Percentiles rank a stretch among this genome's conserved stretches.
These are phyloP conservation scores for Petroica traversi DNA, from an alignment of 2,113 vertebrate species.

Conservation along the genomic window DNA sequence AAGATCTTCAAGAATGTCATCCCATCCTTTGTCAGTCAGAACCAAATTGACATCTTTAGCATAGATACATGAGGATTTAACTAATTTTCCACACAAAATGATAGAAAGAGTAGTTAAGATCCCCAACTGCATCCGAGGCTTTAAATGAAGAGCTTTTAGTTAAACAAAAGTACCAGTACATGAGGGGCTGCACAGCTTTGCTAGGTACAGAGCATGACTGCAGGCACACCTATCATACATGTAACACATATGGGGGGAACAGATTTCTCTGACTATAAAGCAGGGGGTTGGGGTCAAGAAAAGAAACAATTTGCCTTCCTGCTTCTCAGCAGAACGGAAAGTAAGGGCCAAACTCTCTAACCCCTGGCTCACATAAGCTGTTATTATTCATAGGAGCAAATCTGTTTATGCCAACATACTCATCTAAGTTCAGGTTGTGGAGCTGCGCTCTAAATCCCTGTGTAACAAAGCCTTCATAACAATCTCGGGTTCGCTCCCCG, in stretches of 20 bases:
- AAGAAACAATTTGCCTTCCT: neutral
- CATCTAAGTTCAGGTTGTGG: neutral
- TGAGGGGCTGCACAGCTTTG: neutral
- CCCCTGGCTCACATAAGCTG: neutral
- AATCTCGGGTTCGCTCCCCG: neutral
- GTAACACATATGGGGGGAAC: neutral
- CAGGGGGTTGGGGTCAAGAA: neutral
- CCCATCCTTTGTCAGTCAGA: neutral
- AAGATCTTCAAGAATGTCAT: neutral
- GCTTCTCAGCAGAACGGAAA: neutral
- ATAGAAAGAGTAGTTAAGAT: neutral
- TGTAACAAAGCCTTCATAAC: neutral
- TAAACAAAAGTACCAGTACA: constrained; percentile 4
- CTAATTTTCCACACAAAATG: neutral
- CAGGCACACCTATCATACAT: neutral
- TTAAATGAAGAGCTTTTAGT: neutral
- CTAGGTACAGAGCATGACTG: neutral
- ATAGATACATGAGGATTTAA: neutral
- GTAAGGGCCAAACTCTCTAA: neutral
- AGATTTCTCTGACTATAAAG: neutral
- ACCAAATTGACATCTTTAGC: neutral
- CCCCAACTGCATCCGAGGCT: neutral
- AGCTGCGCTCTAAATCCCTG: constrained; percentile 7
- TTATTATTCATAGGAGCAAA: neutral
- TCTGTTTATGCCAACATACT: neutral